Evolutionary conservation across 2,113 vertebrate genomes (phyloP), one percentile per base, ranked within the genome.

Genomic region (Peromyscus californicus): DNA sequence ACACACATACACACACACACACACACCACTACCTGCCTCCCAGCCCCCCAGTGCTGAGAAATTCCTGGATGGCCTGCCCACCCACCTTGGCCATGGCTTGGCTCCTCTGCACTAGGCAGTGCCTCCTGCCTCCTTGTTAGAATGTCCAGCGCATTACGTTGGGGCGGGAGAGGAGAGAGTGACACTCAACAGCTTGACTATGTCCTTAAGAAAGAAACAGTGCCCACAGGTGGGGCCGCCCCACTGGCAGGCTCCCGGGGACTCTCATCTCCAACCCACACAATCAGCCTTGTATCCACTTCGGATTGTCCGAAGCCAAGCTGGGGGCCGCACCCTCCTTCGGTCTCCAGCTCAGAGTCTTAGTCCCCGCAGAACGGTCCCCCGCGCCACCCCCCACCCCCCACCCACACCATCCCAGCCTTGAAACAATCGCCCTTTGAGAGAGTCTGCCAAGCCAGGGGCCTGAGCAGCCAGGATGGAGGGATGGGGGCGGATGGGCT

Each of bases 361-460:
- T 0, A 24, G 70, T 91, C 10, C 10, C 85, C 42, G 0, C 1
- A 89, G 72, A 97, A 65, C 75, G 80, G 31, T 59, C 74, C 89
- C 89, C 91, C 84, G 15, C 84, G 2, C 59, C 24, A 15, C n/a
- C 59, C 24, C 7, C n/a, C n/a, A 84, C 57, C 36, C 82, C n/a
- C 39, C 15, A 31, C 8, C 10, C 61, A 42, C 89, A 83, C 33
- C 95, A 90, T 75, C 89, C 97, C 74, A 48, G 97, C 65, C 92
- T 70, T 51, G 90, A 97, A 98, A 98, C 98, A 98, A 98, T 97
- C 96, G 75, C 93, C 97, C 97, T 97, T 98, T 98, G 97, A 97
- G 96, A 96, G 90, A 85, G 54, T 54, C 96, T 95, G 97, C 97
- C 93, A 75, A 96, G 96, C 95, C 13, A 90, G 90, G 96, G 92